Percentiles rank a stretch among this genome's conserved stretches.
Conservation (phyloP, 2,888 invertebrate genomes). For the Oxystoma pomonae region DNA sequence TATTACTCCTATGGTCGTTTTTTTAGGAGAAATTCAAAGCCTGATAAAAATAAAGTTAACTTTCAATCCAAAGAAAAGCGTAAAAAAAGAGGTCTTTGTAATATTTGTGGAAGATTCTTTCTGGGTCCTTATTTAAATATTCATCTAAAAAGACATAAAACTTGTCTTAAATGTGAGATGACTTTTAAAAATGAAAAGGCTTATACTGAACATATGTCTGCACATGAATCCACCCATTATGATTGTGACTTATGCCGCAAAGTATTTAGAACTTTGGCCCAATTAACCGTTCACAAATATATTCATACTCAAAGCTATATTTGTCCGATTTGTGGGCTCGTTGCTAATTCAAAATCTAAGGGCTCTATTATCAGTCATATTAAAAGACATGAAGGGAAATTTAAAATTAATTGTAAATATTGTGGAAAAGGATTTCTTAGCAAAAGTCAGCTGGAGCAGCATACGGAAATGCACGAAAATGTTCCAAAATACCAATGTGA, state of each 20-base stretch:
- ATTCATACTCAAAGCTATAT: slow-evolving; percentile 24
- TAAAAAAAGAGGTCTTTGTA: slow-evolving; percentile 20
- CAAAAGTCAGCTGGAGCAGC: background rate
- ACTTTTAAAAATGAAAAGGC: slow-evolving; percentile 26
- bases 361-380: slow-evolving; percentile 26
- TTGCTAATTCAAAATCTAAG: slow-evolving; percentile 17
- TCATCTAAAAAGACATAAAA: slow-evolving; percentile 20
- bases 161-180: slow-evolving; percentile 24
- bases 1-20: too few relatives aligned
- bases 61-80: too few relatives aligned
- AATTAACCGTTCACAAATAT: slow-evolving; percentile 27
- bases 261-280: slow-evolving; percentile 28
- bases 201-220: slow-evolving; percentile 31
- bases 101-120: slow-evolving; percentile 25
- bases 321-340: slow-evolving; percentile 29
- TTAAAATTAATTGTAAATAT: slow-evolving; percentile 37
- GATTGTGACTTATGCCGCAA: slow-evolving; percentile 31
- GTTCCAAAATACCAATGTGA: slow-evolving; percentile 1
- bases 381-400: slow-evolving; percentile 23
- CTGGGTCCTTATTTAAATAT: background rate
- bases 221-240: slow-evolving; percentile 29
- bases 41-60: too few relatives aligned
- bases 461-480: background rate
- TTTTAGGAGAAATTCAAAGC: too few relatives aligned
- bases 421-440: slow-evolving; percentile 39